phyloP scores from a whole-genome alignment of 2,797 vertebrate genomes.

The Erithacus rubecula region DNA sequence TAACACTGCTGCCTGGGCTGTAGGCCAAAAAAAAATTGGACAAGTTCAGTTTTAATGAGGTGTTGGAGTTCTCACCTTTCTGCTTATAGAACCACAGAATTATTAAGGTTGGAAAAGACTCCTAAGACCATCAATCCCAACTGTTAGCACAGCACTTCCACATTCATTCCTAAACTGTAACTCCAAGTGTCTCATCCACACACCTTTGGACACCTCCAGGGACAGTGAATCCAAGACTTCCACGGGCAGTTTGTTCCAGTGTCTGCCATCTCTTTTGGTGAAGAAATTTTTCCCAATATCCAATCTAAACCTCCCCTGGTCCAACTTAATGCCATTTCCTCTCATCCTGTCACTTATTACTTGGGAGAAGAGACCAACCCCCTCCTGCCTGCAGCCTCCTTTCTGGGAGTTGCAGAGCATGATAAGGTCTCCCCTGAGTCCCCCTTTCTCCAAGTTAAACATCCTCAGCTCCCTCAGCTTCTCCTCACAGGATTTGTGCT shows the following conservation, averaged over 20 bases:
- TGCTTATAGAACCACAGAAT: not conserved
- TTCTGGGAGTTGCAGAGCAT: not conserved
- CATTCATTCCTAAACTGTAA: not conserved
- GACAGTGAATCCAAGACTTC: not conserved
- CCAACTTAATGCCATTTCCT: not conserved
- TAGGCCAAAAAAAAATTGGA: not conserved
- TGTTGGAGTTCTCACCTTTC: not conserved
- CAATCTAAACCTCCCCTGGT: not conserved
- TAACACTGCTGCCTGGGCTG: not conserved
- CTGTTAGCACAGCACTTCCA: not conserved
- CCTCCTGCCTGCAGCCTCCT: not conserved
- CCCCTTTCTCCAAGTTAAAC: not conserved
- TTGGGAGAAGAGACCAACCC: not conserved
- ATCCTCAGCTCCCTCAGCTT: not conserved
- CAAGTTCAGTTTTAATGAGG: conserved; percentile 1
- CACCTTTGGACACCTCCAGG: not conserved
- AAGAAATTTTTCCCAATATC: not conserved
- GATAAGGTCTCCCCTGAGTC: not conserved
- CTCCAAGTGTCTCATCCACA: not conserved
- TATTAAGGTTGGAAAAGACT: not conserved
- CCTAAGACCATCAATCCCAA: not conserved
- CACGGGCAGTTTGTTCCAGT: not conserved
- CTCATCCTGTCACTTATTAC: not conserved
- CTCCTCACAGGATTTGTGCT: not conserved
- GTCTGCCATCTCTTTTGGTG: not conserved